Evolutionary conservation across 2,797 vertebrate species (phyloP), one percentile per base, ranked within the genome.

Genomic region (Schizothorax lantsangensis): DNA sequence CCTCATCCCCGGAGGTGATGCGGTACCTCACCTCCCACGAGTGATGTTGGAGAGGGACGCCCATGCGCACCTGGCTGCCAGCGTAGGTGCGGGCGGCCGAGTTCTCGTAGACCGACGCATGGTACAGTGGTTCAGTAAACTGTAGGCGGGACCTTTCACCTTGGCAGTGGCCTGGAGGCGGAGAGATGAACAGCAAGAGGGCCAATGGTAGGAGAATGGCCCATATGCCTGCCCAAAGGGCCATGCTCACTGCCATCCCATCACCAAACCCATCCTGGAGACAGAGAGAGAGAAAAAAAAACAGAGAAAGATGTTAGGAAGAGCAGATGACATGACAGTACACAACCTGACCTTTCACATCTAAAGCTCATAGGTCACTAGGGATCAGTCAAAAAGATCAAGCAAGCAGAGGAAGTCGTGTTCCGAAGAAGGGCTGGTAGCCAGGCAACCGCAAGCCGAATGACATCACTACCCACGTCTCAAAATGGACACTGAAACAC

Each of bases 11-110:
- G 4, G 97, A 97, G 26, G 97, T 97, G 89, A 99, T 98, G 93
- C 96, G 95, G 92, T 97, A 99, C 86, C 98, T 98, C 87, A 99
- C 95, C 88, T 99, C 98, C 98, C 98, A 99, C 0, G 97, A 98
- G 52, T 95, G 95, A 88, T 97, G 97, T 9, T 93, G 91, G 82
- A 99, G 91, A 17, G 93, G 96, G 90, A 99, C 95, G 79, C 98
- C 98, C 97, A 99, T 99, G 93, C 98, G 97, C 4, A 95, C 95
- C 94, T 96, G 96, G 93, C 97, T 98, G 94, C 95, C 97, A 92
- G 97, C 95, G 5, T 99, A 99, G 90, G 98, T 99, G 91, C 98
- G 96, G 10, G 98, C 98, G 14, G 98, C 98, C 0, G 98, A 99
- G 93, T 99, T 99, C 92, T 99, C 98, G 0, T 98, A 97, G 83